phyloP scores from a whole-genome alignment of 2,888 invertebrate species.

The Caenorhabditis imperialis region DNA sequence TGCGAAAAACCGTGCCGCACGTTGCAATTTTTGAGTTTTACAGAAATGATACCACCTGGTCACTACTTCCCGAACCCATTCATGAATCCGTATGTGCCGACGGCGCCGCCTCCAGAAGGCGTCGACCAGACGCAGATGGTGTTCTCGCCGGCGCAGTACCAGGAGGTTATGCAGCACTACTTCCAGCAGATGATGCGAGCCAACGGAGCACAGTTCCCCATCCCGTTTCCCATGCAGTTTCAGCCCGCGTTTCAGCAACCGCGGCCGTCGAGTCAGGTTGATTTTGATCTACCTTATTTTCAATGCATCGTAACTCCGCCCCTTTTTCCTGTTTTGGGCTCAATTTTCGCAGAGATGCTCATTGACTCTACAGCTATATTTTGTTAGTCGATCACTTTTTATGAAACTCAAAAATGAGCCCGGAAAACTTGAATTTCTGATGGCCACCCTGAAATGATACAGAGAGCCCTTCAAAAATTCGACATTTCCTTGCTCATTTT shows the following conservation, averaged over 20 bases:
- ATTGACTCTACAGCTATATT: no score
- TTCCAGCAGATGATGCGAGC: constrained; percentile 72
- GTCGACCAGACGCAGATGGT: constrained; percentile 37
- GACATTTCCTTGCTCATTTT: no score
- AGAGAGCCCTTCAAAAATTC: no score
- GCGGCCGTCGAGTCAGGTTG: constrained; percentile 53
- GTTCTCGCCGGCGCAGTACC: constrained; percentile 75
- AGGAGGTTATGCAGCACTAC: constrained; percentile 77
- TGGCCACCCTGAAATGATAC: no score
- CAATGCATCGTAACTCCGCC: no score
- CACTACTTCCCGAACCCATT: constrained; percentile 77
- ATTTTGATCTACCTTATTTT: no score
- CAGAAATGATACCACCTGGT: constrained; percentile 62
- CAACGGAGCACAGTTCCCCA: constrained; percentile 56
- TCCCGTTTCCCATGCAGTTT: constrained; percentile 66
- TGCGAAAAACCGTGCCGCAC: background rate
- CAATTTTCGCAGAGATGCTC: no score
- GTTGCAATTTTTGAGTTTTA: no score
- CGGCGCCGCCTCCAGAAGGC: constrained; percentile 19
- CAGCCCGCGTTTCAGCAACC: constrained; percentile 45
- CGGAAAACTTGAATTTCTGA: no score
- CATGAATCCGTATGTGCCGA: constrained; percentile 72
- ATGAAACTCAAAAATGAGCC: no score
- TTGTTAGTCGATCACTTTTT: no score
- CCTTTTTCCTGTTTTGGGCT: no score